Base-by-base conservation (phyloP, 2,888 invertebrate genomes). In the Philaethria dido region DNA sequence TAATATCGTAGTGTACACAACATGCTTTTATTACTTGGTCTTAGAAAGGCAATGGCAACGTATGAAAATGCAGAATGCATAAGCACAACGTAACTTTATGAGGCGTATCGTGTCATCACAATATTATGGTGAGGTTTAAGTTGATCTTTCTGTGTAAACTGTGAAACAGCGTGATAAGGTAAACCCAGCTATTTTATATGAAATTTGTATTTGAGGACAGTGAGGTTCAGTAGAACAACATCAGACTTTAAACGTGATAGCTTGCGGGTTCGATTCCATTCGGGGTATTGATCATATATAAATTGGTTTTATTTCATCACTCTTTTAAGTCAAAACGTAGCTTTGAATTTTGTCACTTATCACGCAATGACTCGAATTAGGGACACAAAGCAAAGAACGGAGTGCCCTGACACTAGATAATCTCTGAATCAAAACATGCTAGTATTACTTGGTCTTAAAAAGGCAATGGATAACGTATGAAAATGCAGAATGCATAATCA, bases 1-100 rank as follows among this genome's bases (percentile, higher is more conserved):
- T 73, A 73, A 73, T 73, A 72, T 64, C 68, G 63, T 45, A 25
- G 67, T 55, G 50, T 62, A 64, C 64, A 62, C 64, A 61, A 62
- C 62, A 65, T 67, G 67, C 67, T 67, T 69, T 68, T 69, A 65
- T 71, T 67, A 62, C 69, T 33, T 47, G 54, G 62, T 47, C 64
- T 69, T 69, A 64, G 52, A 25, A 57, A 20, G 42, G 39, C 59
- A 44, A 33, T 20, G 39, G 39, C 60, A 22, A 44, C 52, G 50
- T 42, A 44, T 65, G 59, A 65, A 60, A 59, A 57, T 65, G 60
- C 65, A 65, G 48, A 52, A 60, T 65, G 65, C 65, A 65, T 44
- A 39, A 50, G 50, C 29, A 57, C 18, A 39, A 22, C 60, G 42
- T 52, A 57, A 59, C 13, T 47, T 64, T 45, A 64, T 59, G 55